These are phyloP conservation scores for Cichlasoma orientale DNA, from an alignment of 2,797 vertebrate species.

Conservation along the genomic window DNA sequence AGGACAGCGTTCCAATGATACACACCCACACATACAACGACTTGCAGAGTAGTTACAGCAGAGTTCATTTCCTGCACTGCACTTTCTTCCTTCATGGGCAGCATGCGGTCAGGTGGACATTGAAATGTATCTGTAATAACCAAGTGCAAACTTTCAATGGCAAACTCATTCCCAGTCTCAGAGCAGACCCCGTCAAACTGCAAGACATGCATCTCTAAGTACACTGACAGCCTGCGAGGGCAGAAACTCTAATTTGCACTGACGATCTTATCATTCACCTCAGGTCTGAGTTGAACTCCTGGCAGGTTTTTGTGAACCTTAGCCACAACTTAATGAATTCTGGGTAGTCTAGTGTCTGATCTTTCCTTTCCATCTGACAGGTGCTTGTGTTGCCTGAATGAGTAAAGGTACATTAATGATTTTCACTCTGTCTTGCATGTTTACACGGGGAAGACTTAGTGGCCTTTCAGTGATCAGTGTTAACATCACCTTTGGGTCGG, in stretches of 20 bases:
- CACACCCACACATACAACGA: slow-evolving; percentile 2
- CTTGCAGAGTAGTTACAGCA: slow-evolving; percentile 14
- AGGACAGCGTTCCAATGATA: not conserved
- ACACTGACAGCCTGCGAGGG: slow-evolving; percentile 5
- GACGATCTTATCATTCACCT: slow-evolving; percentile 37
- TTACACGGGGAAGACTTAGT: not conserved
- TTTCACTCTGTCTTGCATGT: not conserved
- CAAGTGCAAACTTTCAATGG: slow-evolving; percentile 26
- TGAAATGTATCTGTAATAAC: slow-evolving; percentile 39
- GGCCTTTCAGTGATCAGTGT: not conserved
- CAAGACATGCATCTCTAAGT: slow-evolving; percentile 13
- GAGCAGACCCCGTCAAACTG: slow-evolving; percentile 18
- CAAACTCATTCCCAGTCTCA: slow-evolving; percentile 38
- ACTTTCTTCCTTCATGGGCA: not conserved
- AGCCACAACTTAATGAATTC: slow-evolving; percentile 22
- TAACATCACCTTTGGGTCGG: not conserved
- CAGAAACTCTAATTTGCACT: slow-evolving; percentile 10
- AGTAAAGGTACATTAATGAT: not conserved
- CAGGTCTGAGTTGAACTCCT: slow-evolving; percentile 25
- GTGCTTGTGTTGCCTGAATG: slow-evolving; percentile 20
- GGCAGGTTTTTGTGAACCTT: slow-evolving; percentile 24
- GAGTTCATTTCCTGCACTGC: slow-evolving; percentile 29
- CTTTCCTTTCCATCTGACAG: slow-evolving; percentile 4
- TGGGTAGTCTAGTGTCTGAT: slow-evolving; percentile 28
- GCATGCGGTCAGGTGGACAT: slow-evolving; percentile 6